phyloP scores from a whole-genome alignment of 2,888 invertebrate genomes.

The Minunthozetes semirufus region DNA sequence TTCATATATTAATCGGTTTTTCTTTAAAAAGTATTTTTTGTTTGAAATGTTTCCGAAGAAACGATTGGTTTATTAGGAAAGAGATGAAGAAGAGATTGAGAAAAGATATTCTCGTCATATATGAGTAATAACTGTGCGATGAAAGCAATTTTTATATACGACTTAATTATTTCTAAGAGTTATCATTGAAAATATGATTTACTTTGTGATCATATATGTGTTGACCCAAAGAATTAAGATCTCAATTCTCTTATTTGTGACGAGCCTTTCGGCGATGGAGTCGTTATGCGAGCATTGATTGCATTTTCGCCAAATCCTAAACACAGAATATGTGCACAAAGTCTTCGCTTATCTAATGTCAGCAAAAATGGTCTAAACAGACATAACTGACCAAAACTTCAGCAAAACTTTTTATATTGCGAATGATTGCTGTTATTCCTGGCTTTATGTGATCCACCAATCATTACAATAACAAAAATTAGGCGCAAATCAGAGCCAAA shows the following conservation, averaged over 20 bases:
- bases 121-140: no score
- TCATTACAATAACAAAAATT: not conserved
- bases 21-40: no score
- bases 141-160: no score
- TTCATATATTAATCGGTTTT: no score
- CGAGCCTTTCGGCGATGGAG: conserved; percentile 16
- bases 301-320: not conserved
- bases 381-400: conserved; percentile 17
- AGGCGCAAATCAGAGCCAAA: not conserved
- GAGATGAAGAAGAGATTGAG: no score
- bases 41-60: no score
- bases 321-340: not conserved
- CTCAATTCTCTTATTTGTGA: not conserved
- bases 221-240: not conserved
- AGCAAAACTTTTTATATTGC: not conserved
- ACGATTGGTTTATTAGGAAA: no score
- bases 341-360: conserved; percentile 8
- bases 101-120: no score
- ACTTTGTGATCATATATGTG: not conserved
- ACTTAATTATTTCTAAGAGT: no score
- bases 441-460: not conserved
- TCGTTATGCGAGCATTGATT: conserved; percentile 1
- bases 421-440: not conserved
- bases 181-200: no score
- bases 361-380: conserved; percentile 14